These are phyloP conservation scores for Anolis sagrei DNA, from an alignment of 2,113 vertebrate genomes.

Conservation along the genomic window DNA sequence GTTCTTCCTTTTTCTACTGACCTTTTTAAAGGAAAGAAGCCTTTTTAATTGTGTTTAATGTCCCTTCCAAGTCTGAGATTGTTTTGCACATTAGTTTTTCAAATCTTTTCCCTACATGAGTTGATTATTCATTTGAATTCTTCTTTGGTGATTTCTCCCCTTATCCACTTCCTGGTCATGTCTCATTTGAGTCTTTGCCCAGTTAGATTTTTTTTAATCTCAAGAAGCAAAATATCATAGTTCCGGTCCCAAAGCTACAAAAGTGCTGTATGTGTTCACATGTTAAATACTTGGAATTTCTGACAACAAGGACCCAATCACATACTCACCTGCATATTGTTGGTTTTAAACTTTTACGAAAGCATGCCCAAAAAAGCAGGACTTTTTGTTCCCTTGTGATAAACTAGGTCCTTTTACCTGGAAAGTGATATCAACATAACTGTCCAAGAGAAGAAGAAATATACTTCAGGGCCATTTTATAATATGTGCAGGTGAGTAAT, in stretches of 20 bases:
- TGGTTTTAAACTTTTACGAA: slow-evolving; percentile 3
- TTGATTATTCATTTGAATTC: no score
- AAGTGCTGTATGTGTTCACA: background rate
- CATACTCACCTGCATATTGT: background rate
- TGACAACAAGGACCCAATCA: background rate
- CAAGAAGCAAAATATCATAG: background rate
- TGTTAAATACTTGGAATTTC: slow-evolving; percentile 23
- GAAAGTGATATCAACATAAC: slow-evolving; percentile 31
- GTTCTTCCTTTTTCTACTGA: no score
- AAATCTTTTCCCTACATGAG: no score
- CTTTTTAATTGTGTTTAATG: no score
- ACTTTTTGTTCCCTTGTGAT: slow-evolving; percentile 28
- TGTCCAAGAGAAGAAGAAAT: background rate
- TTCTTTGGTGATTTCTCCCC: no score
- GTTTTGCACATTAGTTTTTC: no score
- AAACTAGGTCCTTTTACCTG: background rate
- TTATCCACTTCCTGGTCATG: no score
- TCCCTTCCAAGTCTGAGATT: no score
- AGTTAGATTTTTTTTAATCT: background rate
- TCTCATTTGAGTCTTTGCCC: no score
- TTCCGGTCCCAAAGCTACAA: background rate
- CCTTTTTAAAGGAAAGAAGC: no score
- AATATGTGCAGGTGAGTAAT: slow-evolving; percentile 37
- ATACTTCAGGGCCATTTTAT: slow-evolving; percentile 32
- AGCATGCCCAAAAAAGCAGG: slow-evolving; percentile 2